These are phyloP conservation scores for Semicossyphus pulcher DNA, from an alignment of 2,113 vertebrate species.

Conservation along the genomic window DNA sequence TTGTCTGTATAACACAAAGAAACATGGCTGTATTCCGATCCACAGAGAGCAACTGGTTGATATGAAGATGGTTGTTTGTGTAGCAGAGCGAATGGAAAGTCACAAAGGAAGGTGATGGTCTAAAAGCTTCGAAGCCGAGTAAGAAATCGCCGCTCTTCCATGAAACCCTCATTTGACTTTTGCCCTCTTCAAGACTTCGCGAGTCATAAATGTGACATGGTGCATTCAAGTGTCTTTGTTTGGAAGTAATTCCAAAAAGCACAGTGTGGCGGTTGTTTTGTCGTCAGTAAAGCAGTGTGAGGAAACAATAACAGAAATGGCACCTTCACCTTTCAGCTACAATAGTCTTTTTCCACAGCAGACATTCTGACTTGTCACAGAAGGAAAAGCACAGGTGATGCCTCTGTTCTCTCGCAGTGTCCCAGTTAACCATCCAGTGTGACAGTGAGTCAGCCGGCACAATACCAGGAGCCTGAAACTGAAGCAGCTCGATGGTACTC, in stretches of 20 bases:
- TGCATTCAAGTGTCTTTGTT: slow-evolving; percentile 29
- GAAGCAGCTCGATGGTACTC: neutral
- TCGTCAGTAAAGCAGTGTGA: neutral
- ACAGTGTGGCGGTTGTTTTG: neutral
- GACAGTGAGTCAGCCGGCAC: neutral
- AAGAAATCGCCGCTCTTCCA: slow-evolving; percentile 14
- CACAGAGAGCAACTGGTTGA: slow-evolving; percentile 4
- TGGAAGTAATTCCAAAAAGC: slow-evolving; percentile 12
- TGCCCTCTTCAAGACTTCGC: slow-evolving; percentile 26
- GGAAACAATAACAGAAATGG: neutral
- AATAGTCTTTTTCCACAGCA: neutral
- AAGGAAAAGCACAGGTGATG: neutral
- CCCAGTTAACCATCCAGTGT: neutral
- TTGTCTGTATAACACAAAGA: no score
- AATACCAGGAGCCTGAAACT: neutral
- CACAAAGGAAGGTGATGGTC: neutral
- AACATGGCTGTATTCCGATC: no score
- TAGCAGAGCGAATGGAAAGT: neutral
- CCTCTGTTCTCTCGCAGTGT: neutral
- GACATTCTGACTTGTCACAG: neutral
- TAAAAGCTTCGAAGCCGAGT: neutral
- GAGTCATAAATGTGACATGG: slow-evolving; percentile 22
- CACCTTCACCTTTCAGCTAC: slow-evolving; percentile 11
- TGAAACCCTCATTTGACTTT: slow-evolving; percentile 47
- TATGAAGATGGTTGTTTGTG: neutral